phyloP scores from a whole-genome alignment of 2,113 vertebrate species.

The Dendropsophus ebraccatus region DNA sequence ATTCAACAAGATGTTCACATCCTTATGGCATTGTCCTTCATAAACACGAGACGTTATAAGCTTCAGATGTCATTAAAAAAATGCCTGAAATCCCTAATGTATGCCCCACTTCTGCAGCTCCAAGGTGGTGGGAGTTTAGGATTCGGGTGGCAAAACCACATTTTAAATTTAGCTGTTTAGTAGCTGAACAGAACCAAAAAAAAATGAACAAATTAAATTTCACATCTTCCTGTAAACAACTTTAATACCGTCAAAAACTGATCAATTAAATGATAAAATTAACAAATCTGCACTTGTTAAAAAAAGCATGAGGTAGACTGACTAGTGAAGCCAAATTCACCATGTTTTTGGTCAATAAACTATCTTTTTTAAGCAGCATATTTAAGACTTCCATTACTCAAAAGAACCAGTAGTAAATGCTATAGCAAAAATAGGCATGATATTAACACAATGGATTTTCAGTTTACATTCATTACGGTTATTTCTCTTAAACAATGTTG shows the following conservation, averaged over 20 bases:
- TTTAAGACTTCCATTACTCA: conserved; percentile 79
- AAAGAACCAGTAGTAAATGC: conserved; percentile 89
- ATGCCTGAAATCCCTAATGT: no score
- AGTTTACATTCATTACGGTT: conserved; percentile 77
- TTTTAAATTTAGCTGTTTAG: not conserved
- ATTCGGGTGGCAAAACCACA: not conserved
- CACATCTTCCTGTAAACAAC: conserved; percentile 59
- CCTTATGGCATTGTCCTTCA: no score
- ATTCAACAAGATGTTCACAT: no score
- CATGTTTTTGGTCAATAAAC: conserved; percentile 78
- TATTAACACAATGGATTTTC: conserved; percentile 66
- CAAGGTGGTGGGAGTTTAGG: no score
- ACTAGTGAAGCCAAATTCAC: conserved; percentile 83
- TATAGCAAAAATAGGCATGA: conserved; percentile 69
- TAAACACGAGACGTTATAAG: no score
- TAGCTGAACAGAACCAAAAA: not conserved
- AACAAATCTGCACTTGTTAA: conserved; percentile 74
- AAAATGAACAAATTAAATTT: not conserved
- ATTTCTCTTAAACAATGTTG: not conserved
- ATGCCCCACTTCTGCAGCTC: no score
- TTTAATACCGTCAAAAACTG: conserved; percentile 76
- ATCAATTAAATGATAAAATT: conserved; percentile 66
- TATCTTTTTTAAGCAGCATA: conserved; percentile 74
- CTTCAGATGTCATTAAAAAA: no score
- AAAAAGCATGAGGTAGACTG: conserved; percentile 94